Percentiles rank a stretch among this genome's conserved stretches.
Conservation (phyloP, 2,113 vertebrate genomes). For the Phrynosoma platyrhinos region DNA sequence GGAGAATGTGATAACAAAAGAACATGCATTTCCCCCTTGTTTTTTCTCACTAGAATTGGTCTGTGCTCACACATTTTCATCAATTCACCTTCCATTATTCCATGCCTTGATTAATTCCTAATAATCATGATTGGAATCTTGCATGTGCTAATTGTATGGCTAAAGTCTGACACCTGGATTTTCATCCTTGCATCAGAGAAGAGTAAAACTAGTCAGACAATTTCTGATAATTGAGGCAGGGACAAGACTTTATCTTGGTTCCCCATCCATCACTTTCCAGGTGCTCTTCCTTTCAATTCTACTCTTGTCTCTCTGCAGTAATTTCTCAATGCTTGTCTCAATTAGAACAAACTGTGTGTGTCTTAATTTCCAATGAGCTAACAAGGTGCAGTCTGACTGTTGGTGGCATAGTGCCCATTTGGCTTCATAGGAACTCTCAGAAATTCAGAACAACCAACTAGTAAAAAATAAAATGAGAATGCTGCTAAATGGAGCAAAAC, state of each 20-base stretch:
- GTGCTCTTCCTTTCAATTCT: slow-evolving; percentile 20
- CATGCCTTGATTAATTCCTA: neutral
- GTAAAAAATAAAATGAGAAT: neutral
- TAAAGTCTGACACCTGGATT: slow-evolving; percentile 33
- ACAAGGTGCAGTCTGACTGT: neutral
- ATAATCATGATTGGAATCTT: slow-evolving; percentile 30
- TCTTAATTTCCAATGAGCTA: slow-evolving; percentile 30
- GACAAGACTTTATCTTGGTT: slow-evolving; percentile 29
- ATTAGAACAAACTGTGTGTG: slow-evolving; percentile 3
- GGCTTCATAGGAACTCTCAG: neutral
- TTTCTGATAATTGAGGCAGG: slow-evolving; percentile 41
- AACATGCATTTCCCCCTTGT: neutral
- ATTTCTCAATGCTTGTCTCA: slow-evolving; percentile 28
- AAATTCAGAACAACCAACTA: neutral
- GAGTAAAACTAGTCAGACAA: slow-evolving; percentile 34
- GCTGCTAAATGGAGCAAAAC: neutral
- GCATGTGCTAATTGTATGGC: slow-evolving; percentile 7
- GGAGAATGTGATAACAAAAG: neutral
- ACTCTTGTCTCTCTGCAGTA: slow-evolving; percentile 2
- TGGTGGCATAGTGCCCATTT: neutral
- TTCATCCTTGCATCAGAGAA: slow-evolving; percentile 15
- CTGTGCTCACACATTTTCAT: neutral
- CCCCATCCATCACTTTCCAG: slow-evolving; percentile 33
- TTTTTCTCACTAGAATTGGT: neutral
- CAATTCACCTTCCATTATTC: slow-evolving; percentile 13